These are phyloP conservation scores for Varanus salvator DNA, from an alignment of 2,113 vertebrate species.

Conservation along the genomic window DNA sequence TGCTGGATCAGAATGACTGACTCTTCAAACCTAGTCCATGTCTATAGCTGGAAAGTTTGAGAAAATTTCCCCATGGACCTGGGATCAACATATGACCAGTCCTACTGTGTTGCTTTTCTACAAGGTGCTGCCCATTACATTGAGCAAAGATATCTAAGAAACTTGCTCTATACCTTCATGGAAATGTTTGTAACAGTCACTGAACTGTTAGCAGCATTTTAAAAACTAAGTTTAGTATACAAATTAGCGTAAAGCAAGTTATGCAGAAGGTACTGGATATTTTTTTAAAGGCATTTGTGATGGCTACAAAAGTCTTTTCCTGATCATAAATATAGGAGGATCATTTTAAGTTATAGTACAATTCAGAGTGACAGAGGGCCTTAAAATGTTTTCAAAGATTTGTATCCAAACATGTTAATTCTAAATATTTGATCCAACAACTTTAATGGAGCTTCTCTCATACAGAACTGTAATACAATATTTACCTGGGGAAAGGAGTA, in stretches of 20 bases:
- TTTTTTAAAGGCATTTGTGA: neutral
- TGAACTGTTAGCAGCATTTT: neutral
- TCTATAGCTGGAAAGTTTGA: neutral
- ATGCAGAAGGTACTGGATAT: neutral
- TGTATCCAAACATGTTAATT: neutral
- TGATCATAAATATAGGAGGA: neutral
- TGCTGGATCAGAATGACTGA: neutral
- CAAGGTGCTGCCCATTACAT: neutral
- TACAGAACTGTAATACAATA: neutral
- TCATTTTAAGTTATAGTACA: neutral
- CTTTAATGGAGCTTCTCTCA: neutral
- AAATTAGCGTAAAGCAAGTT: neutral
- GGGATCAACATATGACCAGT: neutral
- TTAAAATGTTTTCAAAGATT: neutral
- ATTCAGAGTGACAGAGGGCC: neutral
- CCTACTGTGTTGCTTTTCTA: neutral
- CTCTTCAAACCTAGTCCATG: neutral
- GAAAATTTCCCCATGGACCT: neutral
- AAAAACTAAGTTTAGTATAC: neutral
- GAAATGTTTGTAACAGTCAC: neutral
- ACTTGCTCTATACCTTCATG: neutral
- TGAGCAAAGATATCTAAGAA: neutral
- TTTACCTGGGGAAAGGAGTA: neutral
- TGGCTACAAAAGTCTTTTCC: neutral
- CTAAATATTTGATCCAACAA: neutral